Evolutionary conservation across 2,888 invertebrate genomes (phyloP), one percentile per base, ranked within the genome.

Genomic region (Orthosia incerta): DNA sequence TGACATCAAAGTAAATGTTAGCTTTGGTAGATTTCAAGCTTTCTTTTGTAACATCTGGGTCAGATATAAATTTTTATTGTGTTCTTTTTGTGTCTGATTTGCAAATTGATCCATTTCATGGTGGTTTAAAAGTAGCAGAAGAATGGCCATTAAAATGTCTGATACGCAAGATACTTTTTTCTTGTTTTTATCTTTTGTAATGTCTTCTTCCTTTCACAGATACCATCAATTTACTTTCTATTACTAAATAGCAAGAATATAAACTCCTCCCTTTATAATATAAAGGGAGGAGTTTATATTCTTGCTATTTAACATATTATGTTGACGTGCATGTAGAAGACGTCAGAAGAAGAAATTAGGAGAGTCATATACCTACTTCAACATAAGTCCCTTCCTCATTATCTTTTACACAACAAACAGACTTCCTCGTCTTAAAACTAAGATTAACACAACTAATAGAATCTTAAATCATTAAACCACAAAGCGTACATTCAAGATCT

Each of bases 1-100:
- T 66, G 53, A 20, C 65, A 20, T 79, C 66, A 71, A 79, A 71
- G 75, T 79, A 70, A 75, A 79, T 63, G 62, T 73, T 76, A 45
- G 71, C 66, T 60, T 59, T 73, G n/a, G 66, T 66, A 15, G n/a
- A 64, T 55, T 55, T 77, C 31, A 45, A 67, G 57, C 59, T 63
- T 67, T 60, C 26, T 59, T 67, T 60, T 56, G 13, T 45, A 72
- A 26, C 55, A 78, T 64, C 74, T 74, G 63, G 78, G 55, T 72
- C 73, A 73, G 31, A 20, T 48, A 48, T 26, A 31, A 76, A 65
- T 23, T 50, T 18, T 45, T 60, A 23, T 71, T 71, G 64, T 55
- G 16, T 45, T 31, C 7, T 62, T 62, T 56, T 61, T 55, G 26
- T 75, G 18, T 31, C 23, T 64, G 12, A 64, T 60, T 57, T 71